Evolutionary conservation across 2,888 invertebrate genomes (phyloP), one percentile per base, ranked within the genome.

Genomic region (Pachymerium ferrugineum): DNA sequence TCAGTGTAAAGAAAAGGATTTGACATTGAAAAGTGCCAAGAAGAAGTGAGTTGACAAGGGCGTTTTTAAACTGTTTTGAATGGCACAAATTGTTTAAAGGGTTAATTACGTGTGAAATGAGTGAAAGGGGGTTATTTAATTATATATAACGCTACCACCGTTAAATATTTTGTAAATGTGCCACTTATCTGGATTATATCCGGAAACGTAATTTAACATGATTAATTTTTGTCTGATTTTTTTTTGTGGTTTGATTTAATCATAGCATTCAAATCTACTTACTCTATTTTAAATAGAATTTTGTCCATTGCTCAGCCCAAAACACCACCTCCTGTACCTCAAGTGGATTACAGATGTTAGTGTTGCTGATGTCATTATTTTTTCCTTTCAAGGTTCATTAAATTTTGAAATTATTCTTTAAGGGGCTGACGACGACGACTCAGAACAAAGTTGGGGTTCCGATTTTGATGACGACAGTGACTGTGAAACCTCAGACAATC

Each of bases 391-490:
- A 3, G 29, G 67, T 67, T 3, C 14, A 28, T 12, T 4, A 16
- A 3, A 68, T 8, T 68, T 28, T 19, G 6, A 16, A 69, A 29
- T 30, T 16, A 29, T 22, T 54, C 8, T 30, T 22, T 19, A 30
- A 69, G 69, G 69, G 30, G 12, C 69, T 31, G 69, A 69, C 5
- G 69, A 35, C 14, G 35, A 69, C 69, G 33, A 69, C 29, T 33
- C 69, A 29, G 69, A 69, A 30, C 1, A 29, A 19, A 30, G 30
- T 69, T 77, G 77, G 77, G 77, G 76, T 67, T 75, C 76, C 8
- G 77, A 77, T 74, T 77, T 77, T 73, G 77, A 77, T 25, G 75
- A 75, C 19, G 77, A 77, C 16, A 75, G 73, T 47, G 76, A 77
- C 33, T 75, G 75, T 47, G 77, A 77, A 54, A 75, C n/a, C n/a